phyloP scores from a whole-genome alignment of 2,113 vertebrate genomes.

The Marmota monax region DNA sequence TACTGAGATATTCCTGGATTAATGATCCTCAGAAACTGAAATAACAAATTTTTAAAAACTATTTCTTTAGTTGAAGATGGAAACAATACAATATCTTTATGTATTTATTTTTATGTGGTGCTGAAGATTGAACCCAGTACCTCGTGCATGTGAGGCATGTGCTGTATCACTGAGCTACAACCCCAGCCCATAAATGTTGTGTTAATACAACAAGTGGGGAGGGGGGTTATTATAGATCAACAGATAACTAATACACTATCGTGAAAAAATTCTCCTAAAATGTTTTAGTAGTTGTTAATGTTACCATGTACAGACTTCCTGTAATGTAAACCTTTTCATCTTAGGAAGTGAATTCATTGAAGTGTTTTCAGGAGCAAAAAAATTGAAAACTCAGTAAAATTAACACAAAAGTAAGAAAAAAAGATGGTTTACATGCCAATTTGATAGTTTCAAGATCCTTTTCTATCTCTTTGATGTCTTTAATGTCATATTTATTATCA shows the following conservation, averaged over 20 bases:
- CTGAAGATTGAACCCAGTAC: too few relatives aligned
- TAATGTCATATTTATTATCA: background rate
- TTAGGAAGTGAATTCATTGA: background rate
- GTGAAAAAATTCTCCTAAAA: constrained; percentile 10
- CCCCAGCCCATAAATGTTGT: too few relatives aligned
- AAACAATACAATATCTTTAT: too few relatives aligned
- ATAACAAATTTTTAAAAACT: too few relatives aligned
- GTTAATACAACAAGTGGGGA: too few relatives aligned
- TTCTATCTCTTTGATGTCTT: background rate
- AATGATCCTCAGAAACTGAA: too few relatives aligned
- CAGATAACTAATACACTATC: background rate
- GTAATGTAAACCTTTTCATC: background rate
- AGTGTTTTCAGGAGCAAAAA: constrained; percentile 35
- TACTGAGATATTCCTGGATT: too few relatives aligned
- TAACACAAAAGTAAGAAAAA: background rate
- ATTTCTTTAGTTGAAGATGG: too few relatives aligned
- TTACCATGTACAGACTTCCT: constrained; percentile 11
- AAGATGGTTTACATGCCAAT: background rate
- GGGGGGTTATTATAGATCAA: background rate
- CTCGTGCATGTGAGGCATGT: too few relatives aligned
- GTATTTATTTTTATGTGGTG: too few relatives aligned
- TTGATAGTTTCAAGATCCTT: background rate
- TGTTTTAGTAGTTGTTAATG: constrained; percentile 4
- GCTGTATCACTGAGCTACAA: too few relatives aligned
- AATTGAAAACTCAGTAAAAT: constrained; percentile 36